Percentiles rank a stretch among this genome's conserved stretches.
phyloP scores from a whole-genome alignment of 2,797 vertebrate species.

The Myotis pilosus region DNA sequence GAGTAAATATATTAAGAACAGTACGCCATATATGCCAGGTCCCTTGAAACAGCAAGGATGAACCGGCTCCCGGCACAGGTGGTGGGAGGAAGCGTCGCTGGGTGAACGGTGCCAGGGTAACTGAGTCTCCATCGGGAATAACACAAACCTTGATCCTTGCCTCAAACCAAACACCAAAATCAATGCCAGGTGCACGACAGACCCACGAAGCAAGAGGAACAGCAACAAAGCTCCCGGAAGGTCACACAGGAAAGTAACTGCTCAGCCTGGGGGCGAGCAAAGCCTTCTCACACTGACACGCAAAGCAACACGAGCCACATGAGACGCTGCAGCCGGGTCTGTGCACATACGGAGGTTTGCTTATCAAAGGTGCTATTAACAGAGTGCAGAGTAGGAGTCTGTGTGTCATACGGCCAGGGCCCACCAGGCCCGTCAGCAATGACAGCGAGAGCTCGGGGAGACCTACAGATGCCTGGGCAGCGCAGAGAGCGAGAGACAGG shows the following conservation, averaged over 20 bases:
- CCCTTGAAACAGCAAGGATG: too few species aligned
- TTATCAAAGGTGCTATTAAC: background rate
- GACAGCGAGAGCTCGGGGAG: background rate
- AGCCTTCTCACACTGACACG: background rate
- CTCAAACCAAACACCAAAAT: conserved; percentile 56
- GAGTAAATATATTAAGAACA: too few species aligned
- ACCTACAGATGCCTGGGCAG: background rate
- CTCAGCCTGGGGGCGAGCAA: background rate
- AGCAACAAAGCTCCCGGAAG: conserved; percentile 30
- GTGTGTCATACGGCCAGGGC: background rate
- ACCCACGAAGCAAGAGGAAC: conserved; percentile 45
- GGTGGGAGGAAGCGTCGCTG: background rate
- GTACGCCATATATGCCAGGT: too few species aligned
- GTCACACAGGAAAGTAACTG: conserved; percentile 30
- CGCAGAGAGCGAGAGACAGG: background rate
- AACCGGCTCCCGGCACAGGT: too few species aligned
- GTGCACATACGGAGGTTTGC: background rate
- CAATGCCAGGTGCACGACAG: conserved; percentile 59
- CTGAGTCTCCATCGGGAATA: conserved; percentile 55
- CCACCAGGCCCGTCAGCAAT: background rate
- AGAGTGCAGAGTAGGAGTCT: background rate
- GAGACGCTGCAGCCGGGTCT: background rate
- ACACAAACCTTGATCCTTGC: conserved; percentile 51
- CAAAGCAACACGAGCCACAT: background rate
- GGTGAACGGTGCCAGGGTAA: conserved; percentile 14